phyloP scores from a whole-genome alignment of 2,113 vertebrate genomes.

The zebrafish (Danio rerio) region GRCz12tu NC_133198.1:31061501-31062000 shows the following conservation, averaged over 20 bases:
- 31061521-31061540: constrained; percentile 62
- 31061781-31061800: not conserved
- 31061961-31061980: constrained; percentile 57
- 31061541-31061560: constrained; percentile 72
- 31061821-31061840: not conserved
- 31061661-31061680: constrained; percentile 51
- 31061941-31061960: constrained; percentile 52
- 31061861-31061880: constrained; percentile 51
- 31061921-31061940: constrained; percentile 53
- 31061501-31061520: constrained; percentile 57
- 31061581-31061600: constrained; percentile 71
- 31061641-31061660: constrained; percentile 60
- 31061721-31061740: constrained; percentile 26
- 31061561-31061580: constrained; percentile 76
- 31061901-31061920: constrained; percentile 49
- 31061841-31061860: constrained; percentile 51
- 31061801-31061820: not conserved
- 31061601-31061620: constrained; percentile 57
- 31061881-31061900: constrained; percentile 47
- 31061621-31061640: constrained; percentile 55
- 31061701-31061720: constrained; percentile 16
- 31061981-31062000: constrained; percentile 71
- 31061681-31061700: constrained; percentile 27
- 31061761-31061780: not conserved
- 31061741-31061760: not conserved